A percentile compares a stretch with the other conserved stretches of the same genome.
These are phyloP conservation scores for Oscarella lobularis DNA, from an alignment of 37 sponge, comb jelly and placozoan genomes.

Conservation along the genomic window DNA sequence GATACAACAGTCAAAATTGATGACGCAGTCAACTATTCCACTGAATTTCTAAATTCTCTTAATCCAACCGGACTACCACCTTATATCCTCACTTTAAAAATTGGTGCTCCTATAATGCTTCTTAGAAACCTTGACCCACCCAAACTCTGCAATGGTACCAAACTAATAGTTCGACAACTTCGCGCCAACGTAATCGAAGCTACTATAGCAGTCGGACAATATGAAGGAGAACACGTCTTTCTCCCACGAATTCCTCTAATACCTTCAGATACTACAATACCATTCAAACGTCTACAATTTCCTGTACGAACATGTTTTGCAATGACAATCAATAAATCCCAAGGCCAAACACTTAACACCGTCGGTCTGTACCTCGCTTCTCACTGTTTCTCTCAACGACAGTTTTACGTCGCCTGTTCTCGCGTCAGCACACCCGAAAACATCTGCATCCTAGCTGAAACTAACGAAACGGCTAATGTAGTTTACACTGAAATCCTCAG, in stretches of 20 bases:
- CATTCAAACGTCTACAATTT: conserved; percentile 12
- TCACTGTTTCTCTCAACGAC: not conserved
- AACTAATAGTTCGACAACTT: conserved; percentile 13
- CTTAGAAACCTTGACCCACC: conserved; percentile 17
- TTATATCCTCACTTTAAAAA: conserved; percentile 2
- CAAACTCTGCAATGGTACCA: conserved; percentile 16
- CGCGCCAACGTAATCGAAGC: conserved; percentile 13
- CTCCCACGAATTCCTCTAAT: conserved; percentile 14
- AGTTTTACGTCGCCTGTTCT: not conserved
- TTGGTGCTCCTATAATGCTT: conserved; percentile 7
- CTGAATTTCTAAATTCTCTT: conserved; percentile 18
- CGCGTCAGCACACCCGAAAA: not conserved
- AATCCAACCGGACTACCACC: conserved; percentile 13
- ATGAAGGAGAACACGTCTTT: conserved; percentile 7
- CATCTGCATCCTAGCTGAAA: not conserved
- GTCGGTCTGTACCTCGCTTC: not conserved
- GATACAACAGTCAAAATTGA: not conserved
- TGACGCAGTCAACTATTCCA: conserved; percentile 11
- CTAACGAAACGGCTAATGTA: not conserved
- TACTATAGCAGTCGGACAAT: conserved; percentile 5
- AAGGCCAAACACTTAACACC: not conserved
- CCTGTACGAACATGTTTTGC: conserved; percentile 10
- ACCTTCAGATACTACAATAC: conserved; percentile 4
- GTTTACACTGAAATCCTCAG: not conserved
- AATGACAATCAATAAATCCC: conserved; percentile 19